Evolutionary conservation across 1,140 invertebrate genomes (phyloP), one percentile per base, ranked within the genome.

Genomic region (Papilio xuthus): DNA sequence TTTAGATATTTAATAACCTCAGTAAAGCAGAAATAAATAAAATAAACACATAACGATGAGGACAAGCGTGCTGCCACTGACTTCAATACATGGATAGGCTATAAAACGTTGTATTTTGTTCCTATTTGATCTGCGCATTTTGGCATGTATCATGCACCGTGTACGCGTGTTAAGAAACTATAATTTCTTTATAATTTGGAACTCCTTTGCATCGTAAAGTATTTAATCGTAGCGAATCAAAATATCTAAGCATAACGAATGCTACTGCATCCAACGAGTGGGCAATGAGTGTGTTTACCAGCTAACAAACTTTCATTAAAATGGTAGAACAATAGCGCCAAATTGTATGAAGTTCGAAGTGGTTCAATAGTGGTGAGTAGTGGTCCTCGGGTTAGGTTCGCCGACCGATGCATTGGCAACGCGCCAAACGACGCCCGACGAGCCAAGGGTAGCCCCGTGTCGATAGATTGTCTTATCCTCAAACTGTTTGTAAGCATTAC

Each of bases 301-400:
- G 12, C 71, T 73, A 73, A 73, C 71, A 73, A 67, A 73, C 20
- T 73, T 73, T 73, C 41, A 73, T 73, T 73, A 73, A 73, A 73
- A 47, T 73, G 71, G n/a, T 73, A 12, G 18, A 44, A 73, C 71
- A 73, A 73, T 73, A 73, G 41, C 42, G 42, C 42, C 71, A 73
- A 73, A 73, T 73, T 50, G 71, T 73, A 73, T 73, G 37, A 73
- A 42, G 71, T 72, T 72, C 70, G 20, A 42, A 72, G 70, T 44
- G 70, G 70, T 72, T 72, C 70, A 47, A 72, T 72, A 72, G 70
- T n/a, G 41, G 70, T 72, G 70, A 44, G n/a, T 72, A 72, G 70
- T 72, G 70, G 70, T 72, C 70, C 70, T 72, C 42, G 41, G 70
- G 37, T 20, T 20, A 23, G 41, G 70, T 72, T 72, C 70, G 70